Conservation (phyloP, 2,797 vertebrate species). For the Vespertilio murinus region DNA sequence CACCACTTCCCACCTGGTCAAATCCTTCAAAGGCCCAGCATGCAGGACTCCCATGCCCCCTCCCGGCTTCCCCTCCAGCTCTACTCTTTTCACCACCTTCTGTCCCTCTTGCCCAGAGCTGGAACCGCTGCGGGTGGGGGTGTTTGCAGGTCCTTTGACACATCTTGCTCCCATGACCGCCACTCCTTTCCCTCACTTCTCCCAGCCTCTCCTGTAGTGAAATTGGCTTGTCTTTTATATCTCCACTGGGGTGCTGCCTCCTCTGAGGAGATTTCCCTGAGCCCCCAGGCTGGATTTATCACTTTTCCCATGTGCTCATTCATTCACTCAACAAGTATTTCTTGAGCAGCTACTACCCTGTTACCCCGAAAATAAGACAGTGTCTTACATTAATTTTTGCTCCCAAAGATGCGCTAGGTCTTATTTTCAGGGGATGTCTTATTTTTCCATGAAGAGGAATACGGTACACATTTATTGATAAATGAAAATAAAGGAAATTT, state of each 20-base stretch:
- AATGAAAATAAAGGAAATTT: too few relatives aligned
- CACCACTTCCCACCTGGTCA: not conserved
- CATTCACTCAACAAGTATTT: not conserved
- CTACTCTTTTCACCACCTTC: not conserved
- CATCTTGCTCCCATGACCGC: not conserved
- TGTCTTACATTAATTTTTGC: too few relatives aligned
- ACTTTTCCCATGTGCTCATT: not conserved
- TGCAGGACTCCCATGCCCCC: rapidly evolving
- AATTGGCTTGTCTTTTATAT: not conserved
- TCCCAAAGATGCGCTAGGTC: too few relatives aligned
- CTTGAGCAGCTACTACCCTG: not conserved
- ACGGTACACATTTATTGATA: too few relatives aligned
- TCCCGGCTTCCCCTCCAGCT: not conserved
- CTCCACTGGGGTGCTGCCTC: not conserved
- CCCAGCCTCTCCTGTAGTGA: not conserved
- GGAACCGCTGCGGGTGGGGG: not conserved
- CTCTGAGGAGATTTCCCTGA: not conserved
- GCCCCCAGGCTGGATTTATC: not conserved
- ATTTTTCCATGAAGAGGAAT: too few relatives aligned
- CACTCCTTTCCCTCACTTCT: not conserved
- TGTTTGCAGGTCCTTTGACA: not conserved
- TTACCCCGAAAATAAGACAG: too few relatives aligned
- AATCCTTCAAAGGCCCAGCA: not conserved
- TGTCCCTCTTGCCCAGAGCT: not conserved
- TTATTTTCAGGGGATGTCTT: too few relatives aligned